Evolutionary conservation across 1,140 invertebrate genomes (phyloP).

Genomic region (Aplysia californica): DNA sequence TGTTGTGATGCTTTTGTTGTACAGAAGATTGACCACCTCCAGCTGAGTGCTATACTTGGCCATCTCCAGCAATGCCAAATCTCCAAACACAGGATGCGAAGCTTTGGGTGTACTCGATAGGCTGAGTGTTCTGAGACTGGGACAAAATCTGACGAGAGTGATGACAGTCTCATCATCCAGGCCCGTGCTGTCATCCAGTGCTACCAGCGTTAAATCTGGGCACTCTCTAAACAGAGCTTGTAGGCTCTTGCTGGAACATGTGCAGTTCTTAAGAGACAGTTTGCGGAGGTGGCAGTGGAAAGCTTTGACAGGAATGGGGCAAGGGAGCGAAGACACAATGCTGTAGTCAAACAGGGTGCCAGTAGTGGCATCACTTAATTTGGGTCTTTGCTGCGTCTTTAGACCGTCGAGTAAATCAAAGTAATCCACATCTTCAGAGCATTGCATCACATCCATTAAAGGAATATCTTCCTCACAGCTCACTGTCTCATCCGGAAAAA

Average conservation of each 20-base stretch:
- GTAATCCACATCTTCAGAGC: slow-evolving; percentile 7
- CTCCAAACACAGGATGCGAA: neutral
- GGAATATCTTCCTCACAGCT: slow-evolving; percentile 11
- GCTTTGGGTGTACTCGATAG: neutral
- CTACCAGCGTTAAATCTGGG: slow-evolving; percentile 14
- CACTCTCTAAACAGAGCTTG: slow-evolving; percentile 5
- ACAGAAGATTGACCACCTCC: slow-evolving; percentile 5
- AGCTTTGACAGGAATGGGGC: neutral
- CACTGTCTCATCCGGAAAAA: neutral
- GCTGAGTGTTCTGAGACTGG: neutral
- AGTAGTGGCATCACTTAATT: neutral
- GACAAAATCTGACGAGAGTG: slow-evolving; percentile 16
- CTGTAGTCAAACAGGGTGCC: neutral
- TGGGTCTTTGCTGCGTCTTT: neutral
- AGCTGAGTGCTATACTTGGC: slow-evolving; percentile 4
- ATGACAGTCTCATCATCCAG: slow-evolving; percentile 1
- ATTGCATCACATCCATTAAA: slow-evolving; percentile 10
- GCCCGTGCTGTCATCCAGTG: neutral
- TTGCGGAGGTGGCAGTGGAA: slow-evolving; percentile 14
- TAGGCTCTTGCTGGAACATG: neutral
- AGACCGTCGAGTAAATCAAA: neutral
- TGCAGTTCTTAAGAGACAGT: slow-evolving; percentile 3
- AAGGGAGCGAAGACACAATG: neutral
- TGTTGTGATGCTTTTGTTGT: slow-evolving; percentile 6
- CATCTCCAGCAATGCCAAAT: slow-evolving; percentile 3